Conservation (phyloP, 2,888 invertebrate genomes). For the Hololepta plana region DNA sequence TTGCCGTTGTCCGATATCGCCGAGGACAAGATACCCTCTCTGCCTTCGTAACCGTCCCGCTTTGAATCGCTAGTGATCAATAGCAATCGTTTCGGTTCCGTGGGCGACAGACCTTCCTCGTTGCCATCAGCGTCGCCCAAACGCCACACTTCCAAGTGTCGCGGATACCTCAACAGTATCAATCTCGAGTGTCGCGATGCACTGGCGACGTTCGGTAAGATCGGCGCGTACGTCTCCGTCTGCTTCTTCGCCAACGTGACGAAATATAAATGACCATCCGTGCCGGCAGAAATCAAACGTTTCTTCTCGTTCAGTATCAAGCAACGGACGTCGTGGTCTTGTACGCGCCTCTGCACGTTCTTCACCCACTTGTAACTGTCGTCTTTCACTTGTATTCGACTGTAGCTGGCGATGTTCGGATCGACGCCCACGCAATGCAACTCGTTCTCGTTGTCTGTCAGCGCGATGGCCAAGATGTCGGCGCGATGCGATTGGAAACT, state of each 20-base stretch:
- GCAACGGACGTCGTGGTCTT: slow-evolving; percentile 68
- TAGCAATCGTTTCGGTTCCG: slow-evolving; percentile 47
- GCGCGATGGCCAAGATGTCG: slow-evolving; percentile 57
- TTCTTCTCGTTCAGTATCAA: slow-evolving; percentile 43
- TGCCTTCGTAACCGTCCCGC: slow-evolving; percentile 24
- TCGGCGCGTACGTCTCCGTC: slow-evolving; percentile 51
- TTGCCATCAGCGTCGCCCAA: slow-evolving; percentile 30
- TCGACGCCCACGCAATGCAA: slow-evolving; percentile 71
- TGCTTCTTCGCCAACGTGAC: slow-evolving; percentile 48
- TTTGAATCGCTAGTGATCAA: slow-evolving; percentile 38
- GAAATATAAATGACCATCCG: slow-evolving; percentile 63
- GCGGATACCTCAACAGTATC: slow-evolving; percentile 33
- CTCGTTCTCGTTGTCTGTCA: slow-evolving; percentile 49
- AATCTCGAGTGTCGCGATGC: too few relatives aligned
- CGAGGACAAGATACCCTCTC: slow-evolving; percentile 50
- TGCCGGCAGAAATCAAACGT: slow-evolving; percentile 65
- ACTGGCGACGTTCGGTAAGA: slow-evolving; percentile 43
- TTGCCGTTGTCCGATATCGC: slow-evolving; percentile 52
- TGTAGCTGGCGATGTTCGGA: slow-evolving; percentile 59
- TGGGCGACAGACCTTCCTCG: slow-evolving; percentile 11
- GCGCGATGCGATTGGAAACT: slow-evolving; percentile 63
- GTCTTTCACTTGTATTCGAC: slow-evolving; percentile 39
- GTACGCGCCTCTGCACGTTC: slow-evolving; percentile 58
- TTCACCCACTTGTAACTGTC: slow-evolving; percentile 62
- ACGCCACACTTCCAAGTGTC: slow-evolving; percentile 43